phyloP scores from a whole-genome alignment of 1,140 invertebrate genomes.

The Heliconius hermathena region DNA sequence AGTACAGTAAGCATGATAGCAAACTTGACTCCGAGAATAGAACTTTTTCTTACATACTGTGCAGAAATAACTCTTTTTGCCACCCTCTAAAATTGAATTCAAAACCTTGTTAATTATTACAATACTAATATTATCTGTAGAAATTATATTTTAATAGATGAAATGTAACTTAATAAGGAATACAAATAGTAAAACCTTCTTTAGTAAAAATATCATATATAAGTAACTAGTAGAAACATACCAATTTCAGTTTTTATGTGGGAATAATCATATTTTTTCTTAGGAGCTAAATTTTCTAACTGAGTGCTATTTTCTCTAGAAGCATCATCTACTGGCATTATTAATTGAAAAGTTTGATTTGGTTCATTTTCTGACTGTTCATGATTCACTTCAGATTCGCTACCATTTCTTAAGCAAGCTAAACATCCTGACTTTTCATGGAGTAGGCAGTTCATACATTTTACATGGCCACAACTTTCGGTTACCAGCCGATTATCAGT shows the following conservation, averaged over 20 bases:
- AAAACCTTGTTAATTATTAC: neutral
- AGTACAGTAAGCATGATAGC: conserved; percentile 81
- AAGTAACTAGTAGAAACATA: conserved; percentile 26
- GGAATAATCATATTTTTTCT: conserved; percentile 60
- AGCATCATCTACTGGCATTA: conserved; percentile 26
- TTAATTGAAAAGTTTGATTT: conserved; percentile 28
- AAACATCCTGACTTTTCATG: conserved; percentile 76
- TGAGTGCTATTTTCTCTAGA: conserved; percentile 16
- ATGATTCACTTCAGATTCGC: conserved; percentile 32
- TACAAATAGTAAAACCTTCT: neutral
- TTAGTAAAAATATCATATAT: neutral
- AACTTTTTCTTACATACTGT: conserved; percentile 82
- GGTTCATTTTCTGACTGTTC: conserved; percentile 34
- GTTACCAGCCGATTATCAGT: conserved; percentile 81
- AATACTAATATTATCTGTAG: too few relatives aligned
- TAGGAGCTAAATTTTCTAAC: conserved; percentile 50
- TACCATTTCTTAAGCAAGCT: conserved; percentile 56
- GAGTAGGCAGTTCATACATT: conserved; percentile 81
- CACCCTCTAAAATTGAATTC: conserved; percentile 52
- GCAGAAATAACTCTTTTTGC: conserved; percentile 72
- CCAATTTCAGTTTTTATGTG: conserved; percentile 67
- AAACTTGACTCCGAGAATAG: conserved; percentile 79
- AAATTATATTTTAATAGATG: too few relatives aligned
- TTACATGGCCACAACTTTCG: conserved; percentile 82
- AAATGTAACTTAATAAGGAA: neutral